Evolutionary conservation across 2,888 invertebrate species (phyloP), one percentile per base, ranked within the genome.

Genomic region (Lepidocyrtinus sp.): DNA sequence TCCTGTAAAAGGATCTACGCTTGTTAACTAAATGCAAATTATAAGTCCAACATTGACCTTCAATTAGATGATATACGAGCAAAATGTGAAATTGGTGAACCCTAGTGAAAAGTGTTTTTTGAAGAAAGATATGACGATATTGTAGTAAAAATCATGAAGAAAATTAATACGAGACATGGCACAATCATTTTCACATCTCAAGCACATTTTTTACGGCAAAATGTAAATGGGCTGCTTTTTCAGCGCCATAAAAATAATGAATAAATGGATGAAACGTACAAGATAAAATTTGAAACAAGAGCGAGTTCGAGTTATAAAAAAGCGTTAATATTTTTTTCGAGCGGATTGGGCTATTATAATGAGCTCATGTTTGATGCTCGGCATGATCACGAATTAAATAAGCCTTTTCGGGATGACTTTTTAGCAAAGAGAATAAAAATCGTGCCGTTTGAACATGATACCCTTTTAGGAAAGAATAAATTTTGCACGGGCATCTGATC

Each of bases 331-430:
- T n/a, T 15, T 55, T 7, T 55, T 55, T n/a, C n/a, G n/a, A n/a
- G 55, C 7, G 17, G 55, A 55, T n/a, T n/a, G 55, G 15, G 24
- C 7, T 45, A 68, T 79, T 59, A 50, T 75, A 80, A 80, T 71
- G 80, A 80, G 80, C 74, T 80, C 36, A 73, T 24, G 24, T 55
- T 69, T 5, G 22, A 15, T 68, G 45, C 71, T 19, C 24, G 22
- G 64, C 75, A 75, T 80, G 80, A 80, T 80, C 80, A 80, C 80
- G 80, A 80, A 75, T 80, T 75, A 69, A 80, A 75, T 75, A 67
- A 68, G 76, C 69, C 74, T 79, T 79, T 79, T 74, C 64, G 75
- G 67, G 61, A 24, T 55, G 50, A 59, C 17, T 55, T 55, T 55
- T 36, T 36, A 55, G 2, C n/a, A 7, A 55, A n/a, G 17, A n/a